Evolutionary conservation across 2,888 invertebrate genomes (phyloP), one percentile per base, ranked within the genome.

Genomic region (Bellardia pandia): DNA sequence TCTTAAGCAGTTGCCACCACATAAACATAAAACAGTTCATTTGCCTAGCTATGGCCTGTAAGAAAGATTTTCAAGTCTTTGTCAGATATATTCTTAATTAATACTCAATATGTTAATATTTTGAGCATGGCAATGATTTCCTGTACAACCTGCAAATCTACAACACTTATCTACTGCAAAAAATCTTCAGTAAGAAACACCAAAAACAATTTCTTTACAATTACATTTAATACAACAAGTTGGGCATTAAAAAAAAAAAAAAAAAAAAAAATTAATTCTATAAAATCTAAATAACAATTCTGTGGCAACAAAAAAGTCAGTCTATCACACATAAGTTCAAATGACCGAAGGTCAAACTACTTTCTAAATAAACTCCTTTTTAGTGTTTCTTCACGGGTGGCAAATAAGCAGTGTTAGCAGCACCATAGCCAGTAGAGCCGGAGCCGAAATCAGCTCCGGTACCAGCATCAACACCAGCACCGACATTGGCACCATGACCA

Each of bases 381-480:
- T 74, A 82, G 2, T 77, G 71, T 69, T 78, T 86, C 40, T 80
- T 88, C 53, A 74, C 53, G 30, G 89, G 89, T 62, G 88, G 89
- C 76, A 89, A 69, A 69, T 89, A 89, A 33, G 75, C 82, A 58
- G 74, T 79, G 37, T 58, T 75, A 13, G 45, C 60, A 53, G 62
- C 48, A 42, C 71, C 78, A 56, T 58, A 11, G 1, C 66, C 23
- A 69, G 51, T 5, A 51, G 51, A 51, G 6, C 7, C 3, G 9
- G 45, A 45, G 9, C 53, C 13, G 33, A 51, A 11, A 74, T 51
- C 14, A 78, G 62, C 14, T 7, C 48, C 37, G 30, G 30, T 11
- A 6, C 42, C 33, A 7, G 13, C 11, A 64, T 60, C 33, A n/a
- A 2, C 3, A 53, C 62, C 71, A 53, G 30, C 74, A n/a, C 62